Evolutionary conservation across 2,113 vertebrate species (phyloP).

Genomic region (Hemibagrus wyckioides): DNA sequence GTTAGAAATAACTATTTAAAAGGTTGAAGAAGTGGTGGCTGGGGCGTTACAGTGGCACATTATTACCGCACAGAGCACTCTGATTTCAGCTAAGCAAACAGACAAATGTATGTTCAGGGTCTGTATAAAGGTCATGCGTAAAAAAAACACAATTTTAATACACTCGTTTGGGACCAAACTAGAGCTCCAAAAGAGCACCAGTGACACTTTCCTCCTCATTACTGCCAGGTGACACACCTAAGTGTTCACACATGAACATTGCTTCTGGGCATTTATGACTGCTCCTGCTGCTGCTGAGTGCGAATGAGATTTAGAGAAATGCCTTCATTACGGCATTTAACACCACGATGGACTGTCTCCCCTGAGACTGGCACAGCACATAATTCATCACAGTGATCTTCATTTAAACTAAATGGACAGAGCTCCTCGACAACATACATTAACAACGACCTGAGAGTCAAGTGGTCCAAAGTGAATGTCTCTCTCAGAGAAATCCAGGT

Average conservation of each 20-base stretch:
- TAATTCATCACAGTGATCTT: constrained; percentile 48
- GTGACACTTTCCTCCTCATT: constrained; percentile 20
- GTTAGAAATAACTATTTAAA: background rate
- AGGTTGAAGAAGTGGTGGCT: background rate
- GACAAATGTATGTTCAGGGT: background rate
- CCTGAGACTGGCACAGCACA: constrained; percentile 36
- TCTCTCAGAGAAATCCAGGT: constrained; percentile 23
- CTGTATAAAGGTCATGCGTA: background rate
- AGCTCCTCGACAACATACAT: constrained; percentile 40
- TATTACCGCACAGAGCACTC: constrained; percentile 3
- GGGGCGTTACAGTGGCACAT: background rate
- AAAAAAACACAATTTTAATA: constrained; percentile 4
- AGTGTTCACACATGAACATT: constrained; percentile 18
- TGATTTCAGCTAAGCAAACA: background rate
- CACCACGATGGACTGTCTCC: constrained; percentile 41
- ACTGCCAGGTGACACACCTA: constrained; percentile 6
- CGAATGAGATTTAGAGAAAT: constrained; percentile 43
- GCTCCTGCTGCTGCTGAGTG: constrained; percentile 41
- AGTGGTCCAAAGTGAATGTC: constrained; percentile 19
- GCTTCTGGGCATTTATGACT: constrained; percentile 43
- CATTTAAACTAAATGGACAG: constrained; percentile 39
- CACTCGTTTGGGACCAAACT: constrained; percentile 25
- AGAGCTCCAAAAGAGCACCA: constrained; percentile 20
- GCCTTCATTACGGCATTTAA: constrained; percentile 48
- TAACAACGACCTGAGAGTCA: constrained; percentile 43